Conservation (phyloP, 2,888 invertebrate genomes). For the Ramazzottius varieornatus region DNA sequence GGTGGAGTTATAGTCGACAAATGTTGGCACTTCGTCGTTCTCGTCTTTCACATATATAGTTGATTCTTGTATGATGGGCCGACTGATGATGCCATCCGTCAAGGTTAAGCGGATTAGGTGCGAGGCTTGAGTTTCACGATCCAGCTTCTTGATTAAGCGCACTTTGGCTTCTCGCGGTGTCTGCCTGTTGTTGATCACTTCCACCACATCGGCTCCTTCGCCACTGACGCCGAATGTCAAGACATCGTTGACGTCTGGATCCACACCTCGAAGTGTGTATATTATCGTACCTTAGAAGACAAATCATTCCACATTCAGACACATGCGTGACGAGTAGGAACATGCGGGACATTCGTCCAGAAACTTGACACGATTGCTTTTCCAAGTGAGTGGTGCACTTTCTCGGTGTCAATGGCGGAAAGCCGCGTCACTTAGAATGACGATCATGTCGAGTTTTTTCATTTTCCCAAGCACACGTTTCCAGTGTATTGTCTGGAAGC, state of each 20-base stretch:
- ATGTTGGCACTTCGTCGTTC: background rate
- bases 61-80: background rate
- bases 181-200: background rate
- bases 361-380: no score
- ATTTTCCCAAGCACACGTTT: no score
- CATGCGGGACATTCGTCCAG: no score
- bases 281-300: background rate
- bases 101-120: background rate
- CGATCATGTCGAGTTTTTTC: no score
- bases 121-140: background rate
- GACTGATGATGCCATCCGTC: background rate
- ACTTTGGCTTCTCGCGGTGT: background rate
- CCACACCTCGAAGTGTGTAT: background rate
- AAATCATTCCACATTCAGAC: no score
- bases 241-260: background rate
- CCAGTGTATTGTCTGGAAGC: no score
- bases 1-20: background rate
- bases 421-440: no score
- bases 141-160: background rate
- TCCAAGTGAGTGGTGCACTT: no score
- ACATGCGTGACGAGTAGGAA: no score
- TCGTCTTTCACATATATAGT: background rate
- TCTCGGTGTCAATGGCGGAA: no score
- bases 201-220: background rate
- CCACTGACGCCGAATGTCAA: conserved; percentile 3